These are phyloP conservation scores for Melanogrammus aeglefinus DNA, from an alignment of 2,797 vertebrate species.

Conservation along the genomic window DNA sequence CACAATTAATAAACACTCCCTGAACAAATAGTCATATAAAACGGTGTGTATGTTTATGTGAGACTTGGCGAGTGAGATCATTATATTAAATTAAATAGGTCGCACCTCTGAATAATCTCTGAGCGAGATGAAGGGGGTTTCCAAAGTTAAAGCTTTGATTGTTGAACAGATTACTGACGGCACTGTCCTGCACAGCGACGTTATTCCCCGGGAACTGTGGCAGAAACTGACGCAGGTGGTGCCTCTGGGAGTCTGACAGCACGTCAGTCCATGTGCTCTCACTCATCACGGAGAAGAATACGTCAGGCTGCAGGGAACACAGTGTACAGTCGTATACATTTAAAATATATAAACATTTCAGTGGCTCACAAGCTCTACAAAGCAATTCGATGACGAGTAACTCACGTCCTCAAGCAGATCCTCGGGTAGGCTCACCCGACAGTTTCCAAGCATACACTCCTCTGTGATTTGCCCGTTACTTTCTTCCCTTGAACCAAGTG, in stretches of 20 bases:
- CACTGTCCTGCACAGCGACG: constrained; percentile 77
- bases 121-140: constrained; percentile 90
- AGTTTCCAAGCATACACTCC: constrained; percentile 88
- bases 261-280: constrained; percentile 89
- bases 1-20: neutral
- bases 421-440: constrained; percentile 86
- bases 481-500: constrained; percentile 83
- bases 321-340: neutral
- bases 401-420: constrained; percentile 95
- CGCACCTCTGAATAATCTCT: constrained; percentile 91
- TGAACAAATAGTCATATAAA: neutral
- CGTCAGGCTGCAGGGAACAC: constrained; percentile 80
- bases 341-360: neutral
- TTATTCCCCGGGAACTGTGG: constrained; percentile 83
- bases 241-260: constrained; percentile 83
- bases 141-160: constrained; percentile 89
- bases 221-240: constrained; percentile 88
- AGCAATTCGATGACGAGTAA: neutral
- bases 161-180: constrained; percentile 80
- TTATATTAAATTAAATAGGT: neutral
- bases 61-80: neutral
- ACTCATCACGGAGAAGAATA: constrained; percentile 94
- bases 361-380: neutral
- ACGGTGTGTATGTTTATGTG: neutral
- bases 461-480: constrained; percentile 83